Base-by-base conservation (phyloP, 2,113 vertebrate genomes). In the Rousettus leschenaultii region DNA sequence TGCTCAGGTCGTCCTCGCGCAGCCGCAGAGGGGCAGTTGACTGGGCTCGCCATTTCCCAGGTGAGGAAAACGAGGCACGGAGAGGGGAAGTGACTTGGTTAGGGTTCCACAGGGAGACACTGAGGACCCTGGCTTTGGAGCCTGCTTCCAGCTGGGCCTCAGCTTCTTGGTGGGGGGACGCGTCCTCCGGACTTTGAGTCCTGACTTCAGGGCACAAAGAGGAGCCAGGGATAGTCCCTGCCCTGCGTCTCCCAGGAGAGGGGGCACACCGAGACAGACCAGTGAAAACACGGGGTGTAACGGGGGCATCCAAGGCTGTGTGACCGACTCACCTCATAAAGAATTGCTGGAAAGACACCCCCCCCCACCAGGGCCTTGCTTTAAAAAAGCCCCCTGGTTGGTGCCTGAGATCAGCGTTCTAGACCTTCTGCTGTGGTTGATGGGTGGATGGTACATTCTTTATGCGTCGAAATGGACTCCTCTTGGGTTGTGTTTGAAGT, bases 161-260 rank as follows among this genome's bases (percentile, higher is more conserved):
- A 35, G 38, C 18, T 13, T 22, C 18, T 13, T 22, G 38, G 22
- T 2, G 0, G 24, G 28, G 22, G 4, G 10, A 2, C 22, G 0
- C 7, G 0, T 5, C n/a, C 0, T 7, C 0, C 0, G 9, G 80
- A 73, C 40, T 13, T 24, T 10, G 83, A 3, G 74, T 45, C n/a
- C 16, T 33, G 28, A 35, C 13, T 0, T 11, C 19, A 40, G 55
- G 30, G 22, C 55, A 21, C 40, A 22, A 14, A 24, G 28, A 19
- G 3, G 38, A 73, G 24, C 30, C 55, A 35, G 65, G 15, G 24
- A 0, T 26, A 33, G 24, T 21, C 35, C 15, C 51, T 35, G 35
- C 16, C 75, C 21, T 35, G 61, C 0, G 0, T 43, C n/a, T 35
- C 59, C 30, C n/a, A 28, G 89, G 40, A 87, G 35, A 45, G 6